Evolutionary conservation across 2,888 invertebrate species (phyloP).

Genomic region (Lithophane leautieri): DNA sequence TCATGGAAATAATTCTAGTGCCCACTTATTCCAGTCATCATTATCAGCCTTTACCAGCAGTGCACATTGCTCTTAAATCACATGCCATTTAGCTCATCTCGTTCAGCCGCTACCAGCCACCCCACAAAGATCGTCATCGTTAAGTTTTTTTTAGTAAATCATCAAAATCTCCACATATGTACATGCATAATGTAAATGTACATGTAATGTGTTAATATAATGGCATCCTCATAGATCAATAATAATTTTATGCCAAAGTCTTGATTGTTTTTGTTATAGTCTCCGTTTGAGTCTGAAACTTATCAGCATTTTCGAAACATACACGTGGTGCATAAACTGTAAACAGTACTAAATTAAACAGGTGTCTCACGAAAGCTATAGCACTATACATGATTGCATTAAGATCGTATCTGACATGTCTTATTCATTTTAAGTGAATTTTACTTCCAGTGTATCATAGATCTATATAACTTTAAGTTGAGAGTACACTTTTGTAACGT

Average conservation of each 20-base stretch:
- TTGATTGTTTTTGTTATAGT: not conserved
- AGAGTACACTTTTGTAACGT: not conserved
- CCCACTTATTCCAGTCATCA: not conserved
- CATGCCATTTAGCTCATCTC: not conserved
- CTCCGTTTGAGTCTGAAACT: not conserved
- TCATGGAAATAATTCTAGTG: not conserved
- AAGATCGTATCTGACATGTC: slow-evolving; percentile 3
- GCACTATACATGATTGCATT: not conserved
- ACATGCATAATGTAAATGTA: not conserved
- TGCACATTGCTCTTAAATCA: not conserved
- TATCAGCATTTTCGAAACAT: not conserved
- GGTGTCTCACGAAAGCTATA: slow-evolving; percentile 13
- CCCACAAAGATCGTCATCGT: not conserved
- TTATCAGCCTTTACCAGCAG: not conserved
- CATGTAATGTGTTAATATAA: not conserved
- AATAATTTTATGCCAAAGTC: not conserved
- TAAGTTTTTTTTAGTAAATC: too few species aligned
- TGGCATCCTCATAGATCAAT: not conserved
- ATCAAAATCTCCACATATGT: too few species aligned
- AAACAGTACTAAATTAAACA: slow-evolving; percentile 6
- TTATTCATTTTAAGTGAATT: not conserved
- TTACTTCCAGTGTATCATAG: not conserved
- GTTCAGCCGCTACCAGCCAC: not conserved
- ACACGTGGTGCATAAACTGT: not conserved
- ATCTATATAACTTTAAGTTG: not conserved